Percentiles rank a stretch among this genome's conserved stretches.
These are phyloP conservation scores for Sebastolobus alascanus DNA, from an alignment of 2,797 vertebrate genomes.

Conservation along the genomic window DNA sequence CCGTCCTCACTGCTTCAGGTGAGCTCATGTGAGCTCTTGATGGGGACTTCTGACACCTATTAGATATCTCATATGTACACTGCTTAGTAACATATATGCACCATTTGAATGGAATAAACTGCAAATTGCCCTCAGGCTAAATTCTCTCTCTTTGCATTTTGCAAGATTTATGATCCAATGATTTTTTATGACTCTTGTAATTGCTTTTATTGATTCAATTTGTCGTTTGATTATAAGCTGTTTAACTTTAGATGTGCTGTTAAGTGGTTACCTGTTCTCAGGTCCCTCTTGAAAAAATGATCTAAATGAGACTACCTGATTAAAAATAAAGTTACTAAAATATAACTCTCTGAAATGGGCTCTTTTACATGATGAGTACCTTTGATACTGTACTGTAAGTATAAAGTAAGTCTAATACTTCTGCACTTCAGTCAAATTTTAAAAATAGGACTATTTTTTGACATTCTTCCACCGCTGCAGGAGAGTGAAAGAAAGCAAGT, in stretches of 20 bases:
- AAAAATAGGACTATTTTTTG: neutral
- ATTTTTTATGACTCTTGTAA: neutral
- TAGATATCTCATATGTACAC: neutral
- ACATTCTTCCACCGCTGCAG: constrained; percentile 24
- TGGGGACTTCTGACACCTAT: neutral
- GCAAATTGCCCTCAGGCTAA: neutral
- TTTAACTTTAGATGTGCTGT: neutral
- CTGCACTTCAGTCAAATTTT: neutral
- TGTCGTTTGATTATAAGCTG: neutral
- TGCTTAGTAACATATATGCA: neutral
- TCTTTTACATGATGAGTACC: neutral
- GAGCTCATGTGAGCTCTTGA: neutral
- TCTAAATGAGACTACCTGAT: neutral
- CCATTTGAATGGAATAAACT: neutral
- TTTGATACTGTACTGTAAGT: neutral
- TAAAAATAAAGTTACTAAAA: neutral
- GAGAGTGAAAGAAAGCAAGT: constrained; percentile 30
- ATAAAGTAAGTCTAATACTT: neutral
- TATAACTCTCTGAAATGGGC: neutral
- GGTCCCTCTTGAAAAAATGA: neutral
- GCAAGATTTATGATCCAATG: neutral
- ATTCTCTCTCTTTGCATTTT: neutral
- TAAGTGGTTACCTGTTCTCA: neutral
- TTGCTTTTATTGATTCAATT: neutral
- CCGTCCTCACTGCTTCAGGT: neutral